Base-by-base conservation (phyloP, 2,797 vertebrate species). In the Meriones psammophilus region DNA sequence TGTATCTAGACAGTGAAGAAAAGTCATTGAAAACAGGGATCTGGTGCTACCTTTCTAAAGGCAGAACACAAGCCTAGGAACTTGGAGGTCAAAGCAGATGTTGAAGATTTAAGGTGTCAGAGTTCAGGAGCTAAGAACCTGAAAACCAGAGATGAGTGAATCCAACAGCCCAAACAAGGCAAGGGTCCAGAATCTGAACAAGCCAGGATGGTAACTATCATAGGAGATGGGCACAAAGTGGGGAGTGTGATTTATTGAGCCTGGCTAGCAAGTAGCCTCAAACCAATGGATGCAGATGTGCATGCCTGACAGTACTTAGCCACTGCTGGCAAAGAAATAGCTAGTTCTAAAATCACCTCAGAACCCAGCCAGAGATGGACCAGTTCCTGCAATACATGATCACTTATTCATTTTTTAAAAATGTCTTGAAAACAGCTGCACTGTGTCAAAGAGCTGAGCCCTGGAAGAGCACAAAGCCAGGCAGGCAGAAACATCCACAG, bases 121-220 rank as follows among this genome's bases (percentile, higher is more conserved):
- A 73, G 94, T 74, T 66, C 39, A 78, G 69, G 33, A 85, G 36
- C 36, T 64, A 88, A 83, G 68, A 94, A 89, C 28, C 15, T 6
- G 0, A 60, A 92, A 69, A 22, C 28, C 39, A 74, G 86, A 85
- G 30, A 94, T 50, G 36, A 60, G 17, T 30, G 33, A 6, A 20
- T 68, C 24, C 36, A 68, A 17, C 7, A 20, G 13, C 76, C 50
- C 30, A 76, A 26, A 56, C 13, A 64, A 79, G 62, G 13, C 24
- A n/a, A 80, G 24, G 13, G 24, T 13, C 30, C 66, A 50, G 60
- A 56, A 62, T 6, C 3, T 30, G 68, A 74, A 74, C 2, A 17
- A 60, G 56, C 5, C 64, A 9, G 4, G n/a, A 46, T 3, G 30
- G 9, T 1, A 2, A 10, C 9, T 0, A 4, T 22, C 58, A 9